Evolutionary conservation across 1,140 invertebrate species (phyloP).

Genomic region (Carposina sasakii): DNA sequence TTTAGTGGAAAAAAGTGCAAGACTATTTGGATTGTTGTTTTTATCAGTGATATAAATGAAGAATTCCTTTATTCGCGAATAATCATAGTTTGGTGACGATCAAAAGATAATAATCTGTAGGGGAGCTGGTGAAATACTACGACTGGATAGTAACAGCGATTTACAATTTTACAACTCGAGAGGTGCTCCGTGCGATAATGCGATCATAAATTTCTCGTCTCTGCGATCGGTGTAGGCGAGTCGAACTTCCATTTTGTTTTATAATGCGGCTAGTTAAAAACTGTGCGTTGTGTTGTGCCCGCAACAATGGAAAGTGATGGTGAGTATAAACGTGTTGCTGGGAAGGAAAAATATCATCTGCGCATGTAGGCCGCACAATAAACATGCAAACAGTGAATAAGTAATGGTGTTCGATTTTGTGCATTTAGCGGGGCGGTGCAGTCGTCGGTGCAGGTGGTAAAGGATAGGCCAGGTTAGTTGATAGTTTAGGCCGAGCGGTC

Average conservation of each 20-base stretch:
- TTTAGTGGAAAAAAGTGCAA: slow-evolving; percentile 51
- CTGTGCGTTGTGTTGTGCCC: slow-evolving; percentile 48
- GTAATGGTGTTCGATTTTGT: slow-evolving; percentile 67
- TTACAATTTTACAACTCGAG: slow-evolving; percentile 72
- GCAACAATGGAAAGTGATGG: slow-evolving; percentile 67
- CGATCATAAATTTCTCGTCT: slow-evolving; percentile 64
- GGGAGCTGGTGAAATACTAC: slow-evolving; percentile 72
- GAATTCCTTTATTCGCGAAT: slow-evolving; percentile 55
- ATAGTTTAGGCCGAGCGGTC: too few relatives aligned
- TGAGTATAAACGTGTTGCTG: slow-evolving; percentile 47
- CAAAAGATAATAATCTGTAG: slow-evolving; percentile 67
- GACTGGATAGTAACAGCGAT: slow-evolving; percentile 72
- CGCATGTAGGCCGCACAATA: slow-evolving; percentile 64
- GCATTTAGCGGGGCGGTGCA: slow-evolving; percentile 57
- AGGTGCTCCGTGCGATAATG: slow-evolving; percentile 47
- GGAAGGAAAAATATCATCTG: slow-evolving; percentile 46
- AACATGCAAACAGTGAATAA: slow-evolving; percentile 64
- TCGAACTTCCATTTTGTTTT: slow-evolving; percentile 72
- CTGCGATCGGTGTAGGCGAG: slow-evolving; percentile 48
- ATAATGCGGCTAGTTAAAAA: slow-evolving; percentile 69
- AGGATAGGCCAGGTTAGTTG: too few relatives aligned
- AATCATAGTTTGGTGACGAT: slow-evolving; percentile 52
- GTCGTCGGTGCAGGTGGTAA: slow-evolving; percentile 24
- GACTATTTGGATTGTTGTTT: slow-evolving; percentile 38
- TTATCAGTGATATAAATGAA: slow-evolving; percentile 36